Evolutionary conservation across 2,113 vertebrate genomes (phyloP).

Genomic region (Prinia subflava): DNA sequence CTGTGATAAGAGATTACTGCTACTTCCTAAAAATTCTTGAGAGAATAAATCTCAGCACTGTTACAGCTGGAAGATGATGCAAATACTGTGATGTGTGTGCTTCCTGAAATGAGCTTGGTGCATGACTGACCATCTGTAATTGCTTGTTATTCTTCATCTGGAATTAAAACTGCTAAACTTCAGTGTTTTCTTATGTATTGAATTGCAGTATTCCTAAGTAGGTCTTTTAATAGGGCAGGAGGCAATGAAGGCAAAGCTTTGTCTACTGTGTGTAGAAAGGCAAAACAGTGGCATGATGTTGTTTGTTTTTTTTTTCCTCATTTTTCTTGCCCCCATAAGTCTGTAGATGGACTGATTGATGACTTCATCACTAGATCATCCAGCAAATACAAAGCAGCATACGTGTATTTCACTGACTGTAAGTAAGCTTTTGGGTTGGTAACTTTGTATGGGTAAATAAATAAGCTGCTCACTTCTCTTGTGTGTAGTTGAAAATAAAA

Average conservation of each 20-base stretch:
- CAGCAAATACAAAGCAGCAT: slow-evolving; percentile 90
- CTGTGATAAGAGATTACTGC: background rate
- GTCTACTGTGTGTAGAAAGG: background rate
- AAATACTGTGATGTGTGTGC: background rate
- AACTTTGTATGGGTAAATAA: background rate
- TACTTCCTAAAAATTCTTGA: background rate
- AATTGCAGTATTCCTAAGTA: background rate
- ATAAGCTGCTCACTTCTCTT: background rate
- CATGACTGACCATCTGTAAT: background rate
- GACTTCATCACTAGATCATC: slow-evolving; percentile 87
- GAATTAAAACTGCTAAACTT: background rate
- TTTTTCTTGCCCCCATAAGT: slow-evolving; percentile 65
- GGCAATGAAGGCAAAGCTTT: background rate
- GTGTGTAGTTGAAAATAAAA: background rate
- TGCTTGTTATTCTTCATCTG: background rate
- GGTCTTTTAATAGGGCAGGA: background rate
- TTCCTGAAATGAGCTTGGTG: background rate
- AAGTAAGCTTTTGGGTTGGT: slow-evolving; percentile 69
- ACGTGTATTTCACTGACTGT: slow-evolving; percentile 97
- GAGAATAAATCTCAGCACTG: background rate
- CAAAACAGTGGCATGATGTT: background rate
- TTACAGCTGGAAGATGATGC: background rate
- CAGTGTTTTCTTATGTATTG: background rate
- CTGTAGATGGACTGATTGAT: slow-evolving; percentile 87
- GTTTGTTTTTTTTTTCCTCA: background rate